Percentiles rank a stretch among this genome's conserved stretches.
phyloP scores from a whole-genome alignment of 2,797 vertebrate species.

The Microctenopoma lineatum region DNA sequence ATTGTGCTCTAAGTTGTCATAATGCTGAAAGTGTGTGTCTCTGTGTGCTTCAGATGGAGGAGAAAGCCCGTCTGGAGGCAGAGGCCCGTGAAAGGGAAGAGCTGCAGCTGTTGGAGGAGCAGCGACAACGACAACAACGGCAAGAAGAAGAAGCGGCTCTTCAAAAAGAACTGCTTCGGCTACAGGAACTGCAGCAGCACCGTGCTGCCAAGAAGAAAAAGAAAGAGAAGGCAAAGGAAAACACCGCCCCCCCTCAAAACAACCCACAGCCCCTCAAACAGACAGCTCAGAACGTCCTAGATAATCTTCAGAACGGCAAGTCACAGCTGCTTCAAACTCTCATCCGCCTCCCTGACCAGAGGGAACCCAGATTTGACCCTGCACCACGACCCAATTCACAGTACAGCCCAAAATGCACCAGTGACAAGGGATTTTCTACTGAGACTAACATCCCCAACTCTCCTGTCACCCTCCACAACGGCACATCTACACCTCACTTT shows the following conservation, averaged over 20 bases:
- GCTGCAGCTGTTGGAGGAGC: slow-evolving; percentile 87
- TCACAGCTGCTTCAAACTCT: slow-evolving; percentile 75
- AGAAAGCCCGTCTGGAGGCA: slow-evolving; percentile 92
- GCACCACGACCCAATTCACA: slow-evolving; percentile 63
- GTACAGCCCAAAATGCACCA: slow-evolving; percentile 81
- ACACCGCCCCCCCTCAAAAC: slow-evolving; percentile 75
- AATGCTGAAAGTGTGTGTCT: slow-evolving; percentile 12
- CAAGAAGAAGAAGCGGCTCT: slow-evolving; percentile 89
- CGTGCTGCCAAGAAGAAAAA: slow-evolving; percentile 94
- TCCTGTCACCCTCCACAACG: slow-evolving; percentile 81
- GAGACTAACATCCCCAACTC: slow-evolving; percentile 78
- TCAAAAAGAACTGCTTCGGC: slow-evolving; percentile 89
- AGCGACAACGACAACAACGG: slow-evolving; percentile 75
- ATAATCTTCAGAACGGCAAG: slow-evolving; percentile 84
- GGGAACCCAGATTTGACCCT: slow-evolving; percentile 62
- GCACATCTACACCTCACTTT: slow-evolving; percentile 77
- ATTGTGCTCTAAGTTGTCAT: neutral
- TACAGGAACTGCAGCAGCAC: slow-evolving; percentile 92
- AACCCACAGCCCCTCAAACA: slow-evolving; percentile 87
- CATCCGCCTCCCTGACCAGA: slow-evolving; percentile 74
- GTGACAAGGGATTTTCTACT: slow-evolving; percentile 82
- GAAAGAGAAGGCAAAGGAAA: slow-evolving; percentile 88
- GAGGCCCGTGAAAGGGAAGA: slow-evolving; percentile 90
- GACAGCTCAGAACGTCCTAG: slow-evolving; percentile 82
- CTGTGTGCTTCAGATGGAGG: slow-evolving; percentile 87